These are phyloP conservation scores for Eumerus sabulonum DNA, from an alignment of 2,888 invertebrate genomes.

Conservation along the genomic window DNA sequence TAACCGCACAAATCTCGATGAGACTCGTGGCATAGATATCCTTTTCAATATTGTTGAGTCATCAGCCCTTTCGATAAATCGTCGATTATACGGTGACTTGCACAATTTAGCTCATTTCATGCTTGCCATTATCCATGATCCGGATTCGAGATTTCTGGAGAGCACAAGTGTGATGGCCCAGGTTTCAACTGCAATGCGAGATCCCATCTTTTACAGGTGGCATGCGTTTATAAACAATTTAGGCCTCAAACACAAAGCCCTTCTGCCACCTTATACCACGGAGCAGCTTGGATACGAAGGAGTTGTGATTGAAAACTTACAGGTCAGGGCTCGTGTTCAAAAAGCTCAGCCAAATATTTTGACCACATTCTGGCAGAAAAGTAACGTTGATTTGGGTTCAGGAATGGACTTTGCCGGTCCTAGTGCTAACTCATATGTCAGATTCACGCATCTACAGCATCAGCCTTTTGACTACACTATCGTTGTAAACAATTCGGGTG, in stretches of 20 bases:
- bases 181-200: conserved; percentile 90
- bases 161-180: conserved; percentile 89
- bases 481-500: conserved; percentile 81
- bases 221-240: conserved; percentile 88
- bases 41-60: conserved; percentile 90
- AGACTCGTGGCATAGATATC: conserved; percentile 85
- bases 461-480: conserved; percentile 84
- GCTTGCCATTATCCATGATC: conserved; percentile 88
- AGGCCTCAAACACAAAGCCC: conserved; percentile 86
- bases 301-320: conserved; percentile 69
- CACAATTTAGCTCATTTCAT: conserved; percentile 91
- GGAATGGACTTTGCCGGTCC: conserved; percentile 88
- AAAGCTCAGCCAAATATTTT: conserved; percentile 80
- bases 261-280: conserved; percentile 81
- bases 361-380: conserved; percentile 88
- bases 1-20: conserved; percentile 73
- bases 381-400: conserved; percentile 88
- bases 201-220: conserved; percentile 92
- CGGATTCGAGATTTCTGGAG: conserved; percentile 86
- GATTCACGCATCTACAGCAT: conserved; percentile 89
- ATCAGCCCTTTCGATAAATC: conserved; percentile 84
- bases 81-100: conserved; percentile 86
- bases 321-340: conserved; percentile 70
- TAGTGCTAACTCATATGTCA: conserved; percentile 85
- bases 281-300: conserved; percentile 70